Evolutionary conservation across 2,797 vertebrate genomes (phyloP).

Genomic region (Silurus lanzhouensis): DNA sequence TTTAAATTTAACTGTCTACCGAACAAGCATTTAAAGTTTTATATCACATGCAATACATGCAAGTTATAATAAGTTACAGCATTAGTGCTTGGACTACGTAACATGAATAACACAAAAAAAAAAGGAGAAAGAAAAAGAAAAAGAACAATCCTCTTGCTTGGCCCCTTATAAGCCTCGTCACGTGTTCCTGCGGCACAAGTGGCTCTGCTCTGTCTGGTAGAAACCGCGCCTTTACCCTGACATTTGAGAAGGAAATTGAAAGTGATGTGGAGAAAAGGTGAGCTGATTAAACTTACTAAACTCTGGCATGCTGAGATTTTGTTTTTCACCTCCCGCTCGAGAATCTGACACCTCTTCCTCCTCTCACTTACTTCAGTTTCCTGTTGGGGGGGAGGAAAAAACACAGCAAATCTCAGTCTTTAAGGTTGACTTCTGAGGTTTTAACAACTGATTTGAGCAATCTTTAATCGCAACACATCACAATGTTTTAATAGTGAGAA

Average conservation of each 20-base stretch:
- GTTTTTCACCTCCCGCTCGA: constrained; percentile 55
- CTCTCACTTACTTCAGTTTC: constrained; percentile 54
- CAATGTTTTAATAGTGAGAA: not conserved
- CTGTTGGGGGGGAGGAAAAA: constrained; percentile 29
- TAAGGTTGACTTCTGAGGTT: not conserved
- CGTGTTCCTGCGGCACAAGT: not conserved
- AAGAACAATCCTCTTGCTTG: not conserved
- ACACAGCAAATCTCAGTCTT: not conserved
- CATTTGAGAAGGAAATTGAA: not conserved
- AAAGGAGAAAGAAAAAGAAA: not conserved
- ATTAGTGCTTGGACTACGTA: not conserved
- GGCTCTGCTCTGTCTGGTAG: not conserved
- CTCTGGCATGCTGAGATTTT: constrained; percentile 53
- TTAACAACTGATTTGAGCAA: not conserved
- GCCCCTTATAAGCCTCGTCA: not conserved
- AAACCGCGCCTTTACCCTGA: not conserved
- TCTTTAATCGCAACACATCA: not conserved
- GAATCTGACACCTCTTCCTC: constrained; percentile 48
- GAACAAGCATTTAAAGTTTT: not conserved
- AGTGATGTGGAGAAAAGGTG: not conserved
- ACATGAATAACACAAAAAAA: not conserved
- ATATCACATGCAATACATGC: no score
- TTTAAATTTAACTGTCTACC: not conserved
- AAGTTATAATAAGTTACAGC: not conserved
- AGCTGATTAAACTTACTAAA: constrained; percentile 45